Evolutionary conservation across 2,888 invertebrate genomes (phyloP).

Genomic region (Drosophila niveifrons): DNA sequence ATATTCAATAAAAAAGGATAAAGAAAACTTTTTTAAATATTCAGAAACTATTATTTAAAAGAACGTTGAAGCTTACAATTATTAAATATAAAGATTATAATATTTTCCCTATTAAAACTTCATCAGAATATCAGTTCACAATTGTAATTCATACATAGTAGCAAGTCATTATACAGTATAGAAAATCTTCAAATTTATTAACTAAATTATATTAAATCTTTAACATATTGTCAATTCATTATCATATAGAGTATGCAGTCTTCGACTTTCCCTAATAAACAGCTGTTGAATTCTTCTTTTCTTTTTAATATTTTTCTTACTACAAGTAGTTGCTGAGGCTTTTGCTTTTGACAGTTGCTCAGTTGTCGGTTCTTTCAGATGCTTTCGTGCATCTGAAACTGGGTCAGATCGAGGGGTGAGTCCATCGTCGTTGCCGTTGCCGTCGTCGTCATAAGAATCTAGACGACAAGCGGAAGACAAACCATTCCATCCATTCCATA

Average conservation of each 20-base stretch:
- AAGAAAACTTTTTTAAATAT: too few relatives aligned
- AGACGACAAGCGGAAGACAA: conserved; percentile 56
- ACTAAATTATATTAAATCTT: too few relatives aligned
- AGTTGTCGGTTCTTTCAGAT: conserved; percentile 45
- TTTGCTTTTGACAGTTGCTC: conserved; percentile 51
- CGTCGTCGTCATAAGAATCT: conserved; percentile 11
- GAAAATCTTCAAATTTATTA: too few relatives aligned
- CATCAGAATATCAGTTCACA: not conserved
- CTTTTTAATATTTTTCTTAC: conserved; percentile 20
- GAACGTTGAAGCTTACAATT: too few relatives aligned
- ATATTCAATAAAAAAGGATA: too few relatives aligned
- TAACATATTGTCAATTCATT: not conserved
- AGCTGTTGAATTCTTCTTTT: not conserved
- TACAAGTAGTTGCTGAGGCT: conserved; percentile 17
- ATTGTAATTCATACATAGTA: too few relatives aligned
- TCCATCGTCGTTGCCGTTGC: not conserved
- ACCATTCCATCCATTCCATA: not conserved
- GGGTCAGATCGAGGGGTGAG: conserved; percentile 55
- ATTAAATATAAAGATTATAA: not conserved
- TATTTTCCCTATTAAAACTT: not conserved
- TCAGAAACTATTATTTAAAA: too few relatives aligned
- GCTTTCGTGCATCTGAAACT: conserved; percentile 45
- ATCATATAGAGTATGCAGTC: not conserved
- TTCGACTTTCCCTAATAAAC: not conserved
- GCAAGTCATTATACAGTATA: too few relatives aligned